phyloP scores from a whole-genome alignment of 2,113 vertebrate genomes.

The Gymnarchus niloticus region DNA sequence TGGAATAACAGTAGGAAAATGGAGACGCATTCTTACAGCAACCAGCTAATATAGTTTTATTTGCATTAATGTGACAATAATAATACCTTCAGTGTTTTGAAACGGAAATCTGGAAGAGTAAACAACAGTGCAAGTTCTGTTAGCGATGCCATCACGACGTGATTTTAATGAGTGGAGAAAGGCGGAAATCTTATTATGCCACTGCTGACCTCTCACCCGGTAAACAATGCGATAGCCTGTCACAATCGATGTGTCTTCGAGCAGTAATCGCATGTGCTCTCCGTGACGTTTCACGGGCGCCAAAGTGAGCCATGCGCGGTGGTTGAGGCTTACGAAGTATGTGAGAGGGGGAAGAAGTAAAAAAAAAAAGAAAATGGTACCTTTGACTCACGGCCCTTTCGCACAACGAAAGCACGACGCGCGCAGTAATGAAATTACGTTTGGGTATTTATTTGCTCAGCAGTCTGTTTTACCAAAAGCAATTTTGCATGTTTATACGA shows the following conservation, averaged over 20 bases:
- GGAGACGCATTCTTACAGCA: background rate
- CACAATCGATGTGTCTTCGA: background rate
- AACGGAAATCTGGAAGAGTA: background rate
- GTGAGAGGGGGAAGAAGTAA: background rate
- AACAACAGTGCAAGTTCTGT: background rate
- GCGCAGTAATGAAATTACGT: background rate
- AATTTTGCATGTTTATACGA: background rate
- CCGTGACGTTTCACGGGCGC: too few relatives aligned
- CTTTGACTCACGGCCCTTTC: background rate
- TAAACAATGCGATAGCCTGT: background rate
- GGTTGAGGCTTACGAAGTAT: too few relatives aligned
- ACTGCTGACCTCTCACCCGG: background rate
- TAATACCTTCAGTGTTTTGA: background rate
- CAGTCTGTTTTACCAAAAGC: background rate
- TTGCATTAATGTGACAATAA: background rate
- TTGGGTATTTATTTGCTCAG: conserved; percentile 10
- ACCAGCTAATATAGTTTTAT: background rate
- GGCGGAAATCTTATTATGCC: background rate
- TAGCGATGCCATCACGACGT: background rate
- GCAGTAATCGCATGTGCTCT: background rate
- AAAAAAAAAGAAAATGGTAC: too few relatives aligned
- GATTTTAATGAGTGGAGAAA: background rate
- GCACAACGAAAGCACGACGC: background rate
- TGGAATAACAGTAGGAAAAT: background rate
- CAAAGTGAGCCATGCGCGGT: background rate